Percentiles rank a stretch among this genome's conserved stretches.
Conservation (phyloP, 2,113 vertebrate species). For the Polypterus bichir region DNA sequence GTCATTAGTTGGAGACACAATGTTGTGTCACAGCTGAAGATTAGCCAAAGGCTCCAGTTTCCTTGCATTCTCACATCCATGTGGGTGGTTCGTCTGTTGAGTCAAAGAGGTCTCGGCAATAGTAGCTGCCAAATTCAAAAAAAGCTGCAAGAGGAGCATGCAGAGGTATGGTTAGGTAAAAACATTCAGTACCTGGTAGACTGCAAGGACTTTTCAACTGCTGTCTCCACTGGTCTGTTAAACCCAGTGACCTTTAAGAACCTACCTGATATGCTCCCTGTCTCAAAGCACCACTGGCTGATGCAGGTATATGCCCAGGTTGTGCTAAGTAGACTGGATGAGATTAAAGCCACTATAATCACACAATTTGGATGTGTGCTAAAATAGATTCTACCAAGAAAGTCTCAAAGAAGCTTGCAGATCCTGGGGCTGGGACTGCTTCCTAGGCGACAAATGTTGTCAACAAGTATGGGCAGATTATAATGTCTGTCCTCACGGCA, state of each 20-base stretch:
- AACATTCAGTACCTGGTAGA: too few species aligned
- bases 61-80: conserved; percentile 2
- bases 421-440: too few species aligned
- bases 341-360: too few species aligned
- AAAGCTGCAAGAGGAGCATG: too few species aligned
- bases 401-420: too few species aligned
- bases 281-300: conserved; percentile 12
- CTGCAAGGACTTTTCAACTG: too few species aligned
- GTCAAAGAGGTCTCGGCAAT: conserved; percentile 10
- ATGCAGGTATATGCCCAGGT: conserved; percentile 5
- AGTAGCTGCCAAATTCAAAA: neutral
- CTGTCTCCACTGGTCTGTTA: conserved; percentile 4
- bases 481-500: conserved; percentile 10
- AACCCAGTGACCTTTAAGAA: conserved; percentile 14
- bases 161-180: too few species aligned
- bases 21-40: too few species aligned
- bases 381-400: too few species aligned
- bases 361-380: too few species aligned
- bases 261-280: conserved; percentile 8
- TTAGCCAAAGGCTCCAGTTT: neutral
- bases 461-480: conserved; percentile 9
- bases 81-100: conserved; percentile 7
- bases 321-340: too few species aligned
- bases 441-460: neutral
- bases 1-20: too few species aligned